These are phyloP conservation scores for Falcaria lacertinaria DNA, from an alignment of 2,888 invertebrate species.

Conservation along the genomic window DNA sequence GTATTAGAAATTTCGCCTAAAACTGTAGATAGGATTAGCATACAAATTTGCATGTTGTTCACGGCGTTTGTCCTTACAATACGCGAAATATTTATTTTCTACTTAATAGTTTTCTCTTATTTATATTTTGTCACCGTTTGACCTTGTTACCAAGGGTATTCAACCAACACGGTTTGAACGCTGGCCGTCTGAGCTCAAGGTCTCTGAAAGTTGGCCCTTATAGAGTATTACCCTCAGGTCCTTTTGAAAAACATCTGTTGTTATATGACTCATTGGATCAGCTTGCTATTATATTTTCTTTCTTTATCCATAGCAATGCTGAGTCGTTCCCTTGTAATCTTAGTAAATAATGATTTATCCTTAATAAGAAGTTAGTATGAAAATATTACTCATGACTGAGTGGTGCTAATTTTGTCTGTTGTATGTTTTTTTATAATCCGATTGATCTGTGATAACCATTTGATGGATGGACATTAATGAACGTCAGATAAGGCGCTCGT, in stretches of 20 bases:
- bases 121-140: slow-evolving; percentile 16
- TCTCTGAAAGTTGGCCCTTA: slow-evolving; percentile 36
- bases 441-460: neutral
- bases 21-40: slow-evolving; percentile 1
- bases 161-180: slow-evolving; percentile 27
- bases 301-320: too few species aligned
- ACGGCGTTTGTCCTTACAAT: neutral
- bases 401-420: too few species aligned
- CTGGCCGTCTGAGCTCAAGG: slow-evolving; percentile 38
- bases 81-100: neutral
- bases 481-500: neutral
- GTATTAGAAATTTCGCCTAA: slow-evolving; percentile 1
- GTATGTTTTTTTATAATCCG: neutral
- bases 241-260: neutral
- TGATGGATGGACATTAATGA: neutral
- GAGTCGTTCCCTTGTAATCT: too few species aligned
- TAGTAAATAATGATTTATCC: too few species aligned
- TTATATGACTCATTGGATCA: too few species aligned
- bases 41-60: slow-evolving; percentile 1
- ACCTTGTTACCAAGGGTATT: slow-evolving; percentile 39
- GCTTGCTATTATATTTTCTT: too few species aligned
- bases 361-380: too few species aligned
- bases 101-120: slow-evolving; percentile 7
- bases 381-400: too few species aligned
- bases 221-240: slow-evolving; percentile 19